Percentiles rank a stretch among this genome's conserved stretches.
Conservation (phyloP, 2,888 invertebrate species). For the Punctoribates punctum region DNA sequence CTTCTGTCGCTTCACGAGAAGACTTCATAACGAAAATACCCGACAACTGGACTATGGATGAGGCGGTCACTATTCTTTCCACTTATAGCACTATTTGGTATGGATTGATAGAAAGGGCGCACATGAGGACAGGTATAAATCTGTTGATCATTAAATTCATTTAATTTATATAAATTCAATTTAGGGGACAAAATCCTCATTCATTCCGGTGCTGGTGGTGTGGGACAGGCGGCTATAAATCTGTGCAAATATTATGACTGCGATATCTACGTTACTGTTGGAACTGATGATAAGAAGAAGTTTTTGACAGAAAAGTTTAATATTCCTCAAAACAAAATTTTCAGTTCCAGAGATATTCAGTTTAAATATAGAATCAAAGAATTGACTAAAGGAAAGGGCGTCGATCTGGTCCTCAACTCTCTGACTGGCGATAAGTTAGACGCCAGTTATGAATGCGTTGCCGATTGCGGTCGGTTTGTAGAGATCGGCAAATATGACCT, state of each 20-base stretch:
- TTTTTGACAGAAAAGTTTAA: slow-evolving; percentile 80
- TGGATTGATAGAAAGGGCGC: slow-evolving; percentile 79
- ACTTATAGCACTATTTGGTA: slow-evolving; percentile 85
- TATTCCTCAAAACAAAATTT: slow-evolving; percentile 73
- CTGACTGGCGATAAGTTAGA: too few species aligned
- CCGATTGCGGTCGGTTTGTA: too few species aligned
- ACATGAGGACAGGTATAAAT: slow-evolving; percentile 76
- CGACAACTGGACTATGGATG: slow-evolving; percentile 75
- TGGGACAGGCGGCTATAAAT: slow-evolving; percentile 93
- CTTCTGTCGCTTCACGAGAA: slow-evolving; percentile 68
- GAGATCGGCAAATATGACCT: too few species aligned
- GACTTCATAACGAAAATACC: slow-evolving; percentile 64
- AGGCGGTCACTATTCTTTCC: slow-evolving; percentile 90
- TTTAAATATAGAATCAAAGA: slow-evolving; percentile 85
- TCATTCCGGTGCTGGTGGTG: slow-evolving; percentile 88
- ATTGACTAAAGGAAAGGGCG: slow-evolving; percentile 78
- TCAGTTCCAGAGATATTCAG: slow-evolving; percentile 82
- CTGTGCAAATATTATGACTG: slow-evolving; percentile 85
- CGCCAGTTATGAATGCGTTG: too few species aligned
- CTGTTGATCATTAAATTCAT: slow-evolving; percentile 62
- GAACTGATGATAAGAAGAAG: slow-evolving; percentile 67
- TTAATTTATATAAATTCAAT: slow-evolving; percentile 59
- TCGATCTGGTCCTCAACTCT: slow-evolving; percentile 86
- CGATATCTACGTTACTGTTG: slow-evolving; percentile 85
- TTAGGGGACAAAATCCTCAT: slow-evolving; percentile 78